Conservation (phyloP, 2,113 vertebrate species). For the Pelobates fuscus region DNA sequence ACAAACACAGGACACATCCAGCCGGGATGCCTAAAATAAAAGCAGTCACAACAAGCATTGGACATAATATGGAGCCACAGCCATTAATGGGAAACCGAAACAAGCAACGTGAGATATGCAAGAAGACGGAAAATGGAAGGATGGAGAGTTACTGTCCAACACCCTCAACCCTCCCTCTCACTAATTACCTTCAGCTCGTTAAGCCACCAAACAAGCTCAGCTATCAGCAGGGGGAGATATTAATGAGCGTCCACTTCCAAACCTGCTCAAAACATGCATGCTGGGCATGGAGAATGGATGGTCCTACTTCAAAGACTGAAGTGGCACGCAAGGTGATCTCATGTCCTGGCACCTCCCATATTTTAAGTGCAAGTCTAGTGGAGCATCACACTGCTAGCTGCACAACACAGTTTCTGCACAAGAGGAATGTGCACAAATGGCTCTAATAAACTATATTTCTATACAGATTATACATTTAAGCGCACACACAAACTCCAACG, state of each 20-base stretch:
- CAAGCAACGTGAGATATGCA: background rate
- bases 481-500: too few relatives aligned
- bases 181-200: slow-evolving; percentile 34
- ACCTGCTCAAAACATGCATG: slow-evolving; percentile 17
- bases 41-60: too few relatives aligned
- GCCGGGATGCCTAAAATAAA: too few relatives aligned
- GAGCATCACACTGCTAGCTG: slow-evolving; percentile 10
- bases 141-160: background rate
- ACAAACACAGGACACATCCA: too few relatives aligned
- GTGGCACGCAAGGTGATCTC: slow-evolving; percentile 40
- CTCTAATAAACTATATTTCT: too few relatives aligned
- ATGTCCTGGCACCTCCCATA: slow-evolving; percentile 15
- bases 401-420: background rate
- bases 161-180: background rate
- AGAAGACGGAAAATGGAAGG: background rate
- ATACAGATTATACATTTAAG: too few relatives aligned
- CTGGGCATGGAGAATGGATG: slow-evolving; percentile 37
- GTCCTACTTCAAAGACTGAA: slow-evolving; percentile 24
- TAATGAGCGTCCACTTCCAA: slow-evolving; percentile 36
- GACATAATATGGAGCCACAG: too few relatives aligned
- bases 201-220: slow-evolving; percentile 40
- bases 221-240: slow-evolving; percentile 42
- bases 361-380: background rate
- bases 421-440: background rate
- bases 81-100: too few relatives aligned